Percentiles rank a stretch among this genome's conserved stretches.
These are phyloP conservation scores for Cantharis rustica DNA, from an alignment of 2,888 invertebrate genomes.

Conservation along the genomic window DNA sequence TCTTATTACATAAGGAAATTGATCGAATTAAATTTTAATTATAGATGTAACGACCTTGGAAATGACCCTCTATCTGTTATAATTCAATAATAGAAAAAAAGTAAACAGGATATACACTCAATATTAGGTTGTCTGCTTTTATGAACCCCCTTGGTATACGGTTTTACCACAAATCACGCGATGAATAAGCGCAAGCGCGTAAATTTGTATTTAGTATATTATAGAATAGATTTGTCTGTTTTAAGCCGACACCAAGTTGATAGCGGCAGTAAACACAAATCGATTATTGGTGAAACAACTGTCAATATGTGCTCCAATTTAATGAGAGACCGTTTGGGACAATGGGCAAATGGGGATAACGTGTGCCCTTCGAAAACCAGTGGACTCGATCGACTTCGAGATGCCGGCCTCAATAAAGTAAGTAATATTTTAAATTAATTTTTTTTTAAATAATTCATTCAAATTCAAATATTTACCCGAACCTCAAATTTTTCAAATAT, in stretches of 20 bases:
- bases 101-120: neutral
- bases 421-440: neutral
- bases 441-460: neutral
- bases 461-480: neutral
- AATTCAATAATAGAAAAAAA: neutral
- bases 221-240: constrained; percentile 1
- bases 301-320: neutral
- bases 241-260: constrained; percentile 1
- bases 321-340: constrained; percentile 66
- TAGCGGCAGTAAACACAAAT: neutral
- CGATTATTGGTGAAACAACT: neutral
- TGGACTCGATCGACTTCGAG: constrained; percentile 70
- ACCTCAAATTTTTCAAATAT: neutral
- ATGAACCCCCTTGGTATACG: neutral
- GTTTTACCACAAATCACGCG: constrained; percentile 10
- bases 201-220: neutral
- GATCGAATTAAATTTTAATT: neutral
- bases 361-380: constrained; percentile 61
- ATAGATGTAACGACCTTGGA: neutral
- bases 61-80: neutral
- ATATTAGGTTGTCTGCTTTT: neutral
- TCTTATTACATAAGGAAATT: neutral
- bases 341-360: constrained; percentile 63
- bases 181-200: constrained; percentile 11
- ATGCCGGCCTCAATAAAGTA: constrained; percentile 75